Percentiles rank a stretch among this genome's conserved stretches.
Evolutionary conservation across 2,888 invertebrate genomes (phyloP).

Genomic region (Acronicta psi): DNA sequence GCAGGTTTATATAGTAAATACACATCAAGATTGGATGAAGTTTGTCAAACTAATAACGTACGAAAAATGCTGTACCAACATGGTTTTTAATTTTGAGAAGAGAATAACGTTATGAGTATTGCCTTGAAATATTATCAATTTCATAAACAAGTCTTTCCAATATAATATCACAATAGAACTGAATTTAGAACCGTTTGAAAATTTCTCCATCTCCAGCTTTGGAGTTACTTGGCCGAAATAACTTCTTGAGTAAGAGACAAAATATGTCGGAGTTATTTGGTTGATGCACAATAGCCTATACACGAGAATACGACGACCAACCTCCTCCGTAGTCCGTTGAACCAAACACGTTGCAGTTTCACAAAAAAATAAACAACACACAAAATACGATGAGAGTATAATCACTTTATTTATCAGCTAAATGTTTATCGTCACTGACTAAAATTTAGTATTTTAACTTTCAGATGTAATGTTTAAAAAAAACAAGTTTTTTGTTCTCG

Average conservation of each 20-base stretch:
- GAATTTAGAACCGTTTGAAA: neutral
- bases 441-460: constrained; percentile 59
- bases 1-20: neutral
- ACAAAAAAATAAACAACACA: constrained; percentile 85
- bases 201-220: neutral
- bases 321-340: constrained; percentile 88
- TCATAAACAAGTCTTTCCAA: neutral
- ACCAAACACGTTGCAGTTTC: constrained; percentile 88
- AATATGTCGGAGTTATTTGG: constrained; percentile 77
- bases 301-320: constrained; percentile 84
- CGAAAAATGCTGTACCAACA: too few species aligned
- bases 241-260: constrained; percentile 50
- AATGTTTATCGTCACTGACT: constrained; percentile 59
- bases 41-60: too few species aligned
- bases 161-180: neutral
- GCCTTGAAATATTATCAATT: neutral
- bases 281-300: constrained; percentile 78
- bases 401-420: constrained; percentile 73
- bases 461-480: constrained; percentile 62
- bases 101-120: neutral
- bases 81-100: neutral
- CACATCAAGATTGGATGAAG: too few species aligned
- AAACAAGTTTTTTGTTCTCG: constrained; percentile 80
- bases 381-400: constrained; percentile 60
- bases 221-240: constrained; percentile 4